Evolutionary conservation across 1,140 invertebrate genomes (phyloP), one percentile per base, ranked within the genome.

Genomic region (Drosophila parabipectinata): DNA sequence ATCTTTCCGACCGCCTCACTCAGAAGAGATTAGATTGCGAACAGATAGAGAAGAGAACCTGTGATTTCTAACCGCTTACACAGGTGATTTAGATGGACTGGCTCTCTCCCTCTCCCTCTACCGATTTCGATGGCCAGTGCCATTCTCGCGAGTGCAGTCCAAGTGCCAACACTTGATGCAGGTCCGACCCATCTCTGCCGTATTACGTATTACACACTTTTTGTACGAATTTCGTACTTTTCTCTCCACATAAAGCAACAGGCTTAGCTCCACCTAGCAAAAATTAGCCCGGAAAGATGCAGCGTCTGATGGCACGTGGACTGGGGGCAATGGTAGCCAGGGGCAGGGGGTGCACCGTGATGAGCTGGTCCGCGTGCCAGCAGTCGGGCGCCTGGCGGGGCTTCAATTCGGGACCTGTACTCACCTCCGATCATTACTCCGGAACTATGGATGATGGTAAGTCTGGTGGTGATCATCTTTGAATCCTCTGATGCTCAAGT

Each of bases 381-480:
- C 41, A 34, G 14, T 34, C 15, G 6, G 5, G 15, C 26, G 32
- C 71, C 8, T 12, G n/a, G 2, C 56, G 37, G 14, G 34, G 10
- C n/a, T 26, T 15, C 3, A 24, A 21, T 14, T 48, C 47, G 32
- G 52, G 45, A 2, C 30, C 39, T 3, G 52, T 55, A 18, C 26
- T 77, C 10, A 45, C 7, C 12, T 77, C 74, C 9, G 57, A 77
- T 32, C 74, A 77, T 21, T 24, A 28, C 45, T 77, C 75, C 4
- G 75, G 75, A 3, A 77, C 67, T 1, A 56, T 78, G 34, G 74
- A 39, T 2, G 60, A 77, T 8, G 67, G 76, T 78, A 47, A 56
- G 58, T 66, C 15, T 15, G n/a, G 6, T 15, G 3, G 8, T 14
- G 9, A 14, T 4, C 8, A 15, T 12, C n/a, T 12, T 5, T 9